phyloP scores from a whole-genome alignment of 2,888 invertebrate genomes.

The Epistrophella euchroma region DNA sequence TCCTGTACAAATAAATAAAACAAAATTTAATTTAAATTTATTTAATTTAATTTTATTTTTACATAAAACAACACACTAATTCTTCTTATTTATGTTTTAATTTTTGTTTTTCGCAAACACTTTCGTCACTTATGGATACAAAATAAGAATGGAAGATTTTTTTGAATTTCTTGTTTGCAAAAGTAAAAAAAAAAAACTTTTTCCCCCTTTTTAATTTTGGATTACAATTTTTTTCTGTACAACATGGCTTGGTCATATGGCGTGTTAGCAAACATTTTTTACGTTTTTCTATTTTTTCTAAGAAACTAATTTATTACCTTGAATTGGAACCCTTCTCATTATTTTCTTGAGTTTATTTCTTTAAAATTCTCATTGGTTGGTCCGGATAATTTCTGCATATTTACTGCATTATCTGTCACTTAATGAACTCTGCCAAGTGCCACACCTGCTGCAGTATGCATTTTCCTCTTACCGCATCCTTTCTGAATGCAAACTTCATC shows the following conservation, averaged over 20 bases:
- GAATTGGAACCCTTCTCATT: constrained; percentile 24
- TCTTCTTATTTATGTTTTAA: too few relatives aligned
- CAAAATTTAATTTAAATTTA: too few relatives aligned
- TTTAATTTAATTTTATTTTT: too few relatives aligned
- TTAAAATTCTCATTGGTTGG: constrained; percentile 58
- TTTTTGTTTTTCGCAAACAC: too few relatives aligned
- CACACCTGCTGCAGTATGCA: constrained; percentile 65
- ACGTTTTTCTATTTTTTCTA: constrained; percentile 18
- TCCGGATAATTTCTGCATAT: constrained; percentile 61
- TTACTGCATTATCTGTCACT: constrained; percentile 52
- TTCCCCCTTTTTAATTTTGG: too few relatives aligned
- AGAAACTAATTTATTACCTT: constrained; percentile 33
- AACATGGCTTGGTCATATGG: not conserved
- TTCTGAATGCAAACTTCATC: constrained; percentile 55
- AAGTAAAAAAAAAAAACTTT: too few relatives aligned
- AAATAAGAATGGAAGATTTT: too few relatives aligned
- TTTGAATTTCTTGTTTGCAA: too few relatives aligned
- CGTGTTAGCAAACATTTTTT: constrained; percentile 6
- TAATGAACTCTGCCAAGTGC: constrained; percentile 48
- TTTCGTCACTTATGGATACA: too few relatives aligned
- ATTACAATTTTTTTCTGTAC: not conserved
- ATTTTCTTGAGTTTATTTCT: constrained; percentile 31
- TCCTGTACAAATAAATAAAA: too few relatives aligned
- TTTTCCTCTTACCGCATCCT: constrained; percentile 41
- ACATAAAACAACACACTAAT: too few relatives aligned